A percentile compares a stretch with the other conserved stretches of the same genome.
Conservation (phyloP, 2,888 invertebrate species). For the Lepidochitona cinerea region DNA sequence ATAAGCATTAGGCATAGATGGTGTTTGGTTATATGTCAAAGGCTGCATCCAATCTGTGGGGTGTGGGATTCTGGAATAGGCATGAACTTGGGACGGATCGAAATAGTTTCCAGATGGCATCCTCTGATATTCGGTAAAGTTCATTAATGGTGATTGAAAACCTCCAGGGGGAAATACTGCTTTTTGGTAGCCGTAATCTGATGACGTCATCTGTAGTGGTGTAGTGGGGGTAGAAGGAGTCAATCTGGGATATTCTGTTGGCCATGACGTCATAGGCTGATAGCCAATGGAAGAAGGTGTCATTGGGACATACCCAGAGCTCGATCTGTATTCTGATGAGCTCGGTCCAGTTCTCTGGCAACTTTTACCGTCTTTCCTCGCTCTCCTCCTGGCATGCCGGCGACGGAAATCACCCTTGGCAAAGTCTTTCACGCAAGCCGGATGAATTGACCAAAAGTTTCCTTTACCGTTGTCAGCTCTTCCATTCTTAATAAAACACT, state of each 20-base stretch:
- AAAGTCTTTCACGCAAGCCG: slow-evolving; percentile 96
- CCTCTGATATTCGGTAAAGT: no score
- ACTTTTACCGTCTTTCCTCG: slow-evolving; percentile 40
- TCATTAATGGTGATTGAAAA: no score
- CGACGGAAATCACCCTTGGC: slow-evolving; percentile 95
- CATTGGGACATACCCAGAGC: slow-evolving; percentile 49
- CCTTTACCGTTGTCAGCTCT: slow-evolving; percentile 87
- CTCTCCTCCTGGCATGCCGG: slow-evolving; percentile 95
- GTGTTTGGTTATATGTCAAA: no score
- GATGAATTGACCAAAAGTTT: slow-evolving; percentile 98
- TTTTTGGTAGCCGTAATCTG: no score
- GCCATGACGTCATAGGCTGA: neutral
- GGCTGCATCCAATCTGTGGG: no score
- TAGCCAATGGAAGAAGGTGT: slow-evolving; percentile 42
- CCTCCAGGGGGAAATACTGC: no score
- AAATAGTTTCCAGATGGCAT: no score
- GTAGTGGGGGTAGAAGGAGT: no score
- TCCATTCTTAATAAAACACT: slow-evolving; percentile 66
- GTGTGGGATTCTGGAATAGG: no score
- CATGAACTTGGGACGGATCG: no score
- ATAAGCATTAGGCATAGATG: no score
- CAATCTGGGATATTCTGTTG: neutral
- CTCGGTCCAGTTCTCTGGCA: neutral
- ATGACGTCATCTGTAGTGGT: no score
- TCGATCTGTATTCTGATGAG: slow-evolving; percentile 18